Evolutionary conservation across 2,113 vertebrate genomes (phyloP), one percentile per base, ranked within the genome.

Genomic region (Scomber colias): DNA sequence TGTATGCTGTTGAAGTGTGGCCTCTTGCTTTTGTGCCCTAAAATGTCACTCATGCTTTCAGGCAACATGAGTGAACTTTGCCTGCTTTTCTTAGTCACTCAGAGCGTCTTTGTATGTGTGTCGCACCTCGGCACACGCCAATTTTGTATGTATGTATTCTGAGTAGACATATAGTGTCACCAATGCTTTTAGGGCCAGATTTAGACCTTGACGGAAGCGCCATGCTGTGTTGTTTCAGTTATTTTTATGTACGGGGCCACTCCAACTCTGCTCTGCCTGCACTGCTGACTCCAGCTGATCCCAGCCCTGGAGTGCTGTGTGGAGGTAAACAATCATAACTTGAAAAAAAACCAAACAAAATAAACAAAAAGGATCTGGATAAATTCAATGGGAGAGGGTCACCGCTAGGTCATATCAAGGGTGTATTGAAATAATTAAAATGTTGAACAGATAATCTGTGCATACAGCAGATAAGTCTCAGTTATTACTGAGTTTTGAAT

Each of bases 121-220:
- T 1, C 35, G 51, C 12, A 10, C 4, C 45, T 55, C 2, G 4
- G 12, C 6, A 21, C 10, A 19, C 12, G 19, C 3, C n/a, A 24
- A 54, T 75, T 1, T 86, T 79, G 96, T 59, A 75, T 72, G 66
- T 13, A 75, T 75, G 55, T 51, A 54, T 68, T 60, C 59, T 68
- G 5, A 59, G n/a, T 10, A 40, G 3, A 46, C 24, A 49, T 15
- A 48, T 17, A 7, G 13, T 66, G 55, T 27, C 40, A 51, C 11
- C 5, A n/a, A 2, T 30, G 62, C 56, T 73, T 85, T 81, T 21
- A 72, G 44, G 12, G 45, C 1, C 30, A 56, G 19, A 78, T 68
- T 72, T 50, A 72, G 11, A 49, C 13, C 49, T 61, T 30, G 2
- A 53, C 21, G 31, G 21, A 62, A 55, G 15, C 15, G 8, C 9